Evolutionary conservation across 2,113 vertebrate species (phyloP), one percentile per base, ranked within the genome.

Genomic region (Gasterosteus nipponicus): DNA sequence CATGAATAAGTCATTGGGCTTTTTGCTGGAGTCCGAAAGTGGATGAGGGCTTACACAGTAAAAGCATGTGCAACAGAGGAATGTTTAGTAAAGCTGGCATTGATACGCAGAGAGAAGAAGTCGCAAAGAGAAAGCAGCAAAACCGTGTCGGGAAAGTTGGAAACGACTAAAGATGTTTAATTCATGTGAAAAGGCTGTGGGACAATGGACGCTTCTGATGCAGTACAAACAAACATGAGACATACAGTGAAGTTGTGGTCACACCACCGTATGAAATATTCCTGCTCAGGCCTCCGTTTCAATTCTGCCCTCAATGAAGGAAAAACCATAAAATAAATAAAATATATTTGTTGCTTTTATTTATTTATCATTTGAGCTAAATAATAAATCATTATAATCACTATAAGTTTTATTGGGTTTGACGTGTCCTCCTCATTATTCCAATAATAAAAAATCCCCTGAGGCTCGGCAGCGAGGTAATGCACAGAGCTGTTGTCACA

Each of bases 1-100:
- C 86, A 94, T 94, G 77, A 94, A 94, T 94, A 93, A 94, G 89
- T 94, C 85, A 94, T 90, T 71, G 73, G 75, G 76, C 77, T 86
- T 90, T 56, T 90, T 76, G 68, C 83, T 75, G 61, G 85, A 92
- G 80, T 90, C 85, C 89, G 81, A 78, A 74, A 83, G 77, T 69
- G 81, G 71, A 84, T 7, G 79, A 58, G 82, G 88, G 86, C 90
- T 86, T 77, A 87, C 76, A 77, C 70, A 85, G 76, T 84, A 66
- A 85, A 80, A 80, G 81, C 83, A 89, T 87, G 91, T 83, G 89
- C 84, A 91, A 90, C 89, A 89, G 68, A 80, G 69, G 61, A 84
- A 86, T 83, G 75, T 91, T 93, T 93, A 91, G 86, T 80, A 72
- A 71, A 12, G 42, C 64, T 75, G 60, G 65, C 39, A 47, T 65